Conservation (phyloP, 2,113 vertebrate species). For the Nothobranchius furzeri region DNA sequence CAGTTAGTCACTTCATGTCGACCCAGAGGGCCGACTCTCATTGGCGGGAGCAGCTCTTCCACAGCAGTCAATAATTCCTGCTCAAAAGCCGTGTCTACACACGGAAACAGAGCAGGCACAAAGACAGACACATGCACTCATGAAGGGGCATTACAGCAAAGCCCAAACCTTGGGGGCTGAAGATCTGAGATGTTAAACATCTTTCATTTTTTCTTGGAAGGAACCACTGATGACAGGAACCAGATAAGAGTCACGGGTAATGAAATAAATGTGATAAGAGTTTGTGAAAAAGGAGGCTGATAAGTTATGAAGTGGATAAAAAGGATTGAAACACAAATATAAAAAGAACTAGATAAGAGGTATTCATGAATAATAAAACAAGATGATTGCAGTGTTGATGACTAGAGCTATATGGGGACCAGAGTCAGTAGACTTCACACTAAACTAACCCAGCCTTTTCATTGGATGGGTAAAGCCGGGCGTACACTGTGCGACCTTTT, state of each 20-base stretch:
- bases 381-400: conserved; percentile 34
- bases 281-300: conserved; percentile 39
- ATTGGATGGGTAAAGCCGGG: not conserved
- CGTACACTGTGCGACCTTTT: no score
- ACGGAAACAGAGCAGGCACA: conserved; percentile 8
- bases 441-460: not conserved
- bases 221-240: conserved; percentile 12
- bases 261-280: conserved; percentile 38
- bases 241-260: conserved; percentile 45
- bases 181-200: conserved; percentile 33
- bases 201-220: conserved; percentile 47
- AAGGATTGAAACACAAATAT: conserved; percentile 31
- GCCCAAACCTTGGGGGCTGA: not conserved
- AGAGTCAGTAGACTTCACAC: not conserved
- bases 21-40: conserved; percentile 16
- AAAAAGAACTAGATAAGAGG: conserved; percentile 46
- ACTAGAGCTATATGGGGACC: not conserved
- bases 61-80: conserved; percentile 15
- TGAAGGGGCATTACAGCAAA: conserved; percentile 9
- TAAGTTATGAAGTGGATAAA: conserved; percentile 26
- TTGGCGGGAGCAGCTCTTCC: conserved; percentile 7
- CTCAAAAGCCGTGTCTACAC: conserved; percentile 20
- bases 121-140: conserved; percentile 17
- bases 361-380: conserved; percentile 39
- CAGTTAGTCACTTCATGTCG: conserved; percentile 12